Percentiles rank a stretch among this genome's conserved stretches.
Evolutionary conservation across 2,113 vertebrate genomes (phyloP).

Genomic region (Lichenostomus cassidix): DNA sequence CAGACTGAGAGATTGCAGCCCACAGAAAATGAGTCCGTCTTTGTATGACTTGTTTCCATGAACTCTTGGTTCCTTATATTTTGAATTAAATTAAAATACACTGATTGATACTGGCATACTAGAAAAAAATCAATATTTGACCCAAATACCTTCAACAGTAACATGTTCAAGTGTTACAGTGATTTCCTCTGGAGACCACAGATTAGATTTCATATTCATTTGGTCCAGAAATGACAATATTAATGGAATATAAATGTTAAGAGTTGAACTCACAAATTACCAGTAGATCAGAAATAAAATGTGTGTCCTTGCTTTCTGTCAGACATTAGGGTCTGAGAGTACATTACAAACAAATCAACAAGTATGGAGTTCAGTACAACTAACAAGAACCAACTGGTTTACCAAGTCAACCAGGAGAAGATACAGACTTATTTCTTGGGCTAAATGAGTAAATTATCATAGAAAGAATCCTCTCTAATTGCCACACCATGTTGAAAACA

Average conservation of each 20-base stretch:
- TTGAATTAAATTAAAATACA: slow-evolving; percentile 57
- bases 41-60: not conserved
- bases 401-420: not conserved
- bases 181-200: slow-evolving; percentile 6
- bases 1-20: not conserved
- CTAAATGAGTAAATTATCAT: not conserved
- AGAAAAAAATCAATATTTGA: slow-evolving; percentile 25
- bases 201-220: slow-evolving; percentile 36
- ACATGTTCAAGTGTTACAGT: not conserved
- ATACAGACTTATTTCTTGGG: not conserved
- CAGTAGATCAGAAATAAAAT: not conserved
- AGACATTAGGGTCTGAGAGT: not conserved
- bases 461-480: not conserved
- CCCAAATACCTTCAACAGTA: not conserved
- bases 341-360: not conserved
- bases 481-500: not conserved
- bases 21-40: not conserved
- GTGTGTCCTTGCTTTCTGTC: not conserved
- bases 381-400: not conserved
- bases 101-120: slow-evolving; percentile 23
- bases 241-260: slow-evolving; percentile 5
- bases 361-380: not conserved
- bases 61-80: not conserved
- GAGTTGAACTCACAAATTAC: not conserved
- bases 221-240: not conserved